A percentile compares a stretch with the other conserved stretches of the same genome.
phyloP scores from a whole-genome alignment of 2,888 invertebrate species.

The Malacosoma neustria region DNA sequence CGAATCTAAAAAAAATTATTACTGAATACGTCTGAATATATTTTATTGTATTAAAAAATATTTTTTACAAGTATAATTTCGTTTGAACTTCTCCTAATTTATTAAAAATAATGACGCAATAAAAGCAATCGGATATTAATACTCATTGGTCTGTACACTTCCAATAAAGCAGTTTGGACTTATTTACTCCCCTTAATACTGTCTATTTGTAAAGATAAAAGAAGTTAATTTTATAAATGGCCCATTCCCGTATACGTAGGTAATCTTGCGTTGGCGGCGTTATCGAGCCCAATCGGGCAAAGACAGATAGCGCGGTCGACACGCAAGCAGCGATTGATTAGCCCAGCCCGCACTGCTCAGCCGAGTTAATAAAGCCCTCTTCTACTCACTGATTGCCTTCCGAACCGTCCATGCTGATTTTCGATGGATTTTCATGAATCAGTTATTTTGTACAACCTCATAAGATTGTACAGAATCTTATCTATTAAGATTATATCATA shows the following conservation, averaged over 20 bases:
- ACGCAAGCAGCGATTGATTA: slow-evolving; percentile 73
- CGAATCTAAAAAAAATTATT: too few relatives aligned
- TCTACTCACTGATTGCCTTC: slow-evolving; percentile 58
- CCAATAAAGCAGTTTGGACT: slow-evolving; percentile 42
- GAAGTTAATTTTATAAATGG: slow-evolving; percentile 71
- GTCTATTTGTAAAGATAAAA: slow-evolving; percentile 62
- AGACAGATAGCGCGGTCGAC: slow-evolving; percentile 71
- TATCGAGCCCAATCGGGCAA: slow-evolving; percentile 66
- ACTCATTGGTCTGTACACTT: slow-evolving; percentile 39
- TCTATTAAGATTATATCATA: slow-evolving; percentile 44
- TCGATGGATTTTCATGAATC: slow-evolving; percentile 43
- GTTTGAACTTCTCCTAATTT: not conserved
- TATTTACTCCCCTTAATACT: slow-evolving; percentile 57
- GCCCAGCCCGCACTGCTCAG: slow-evolving; percentile 60
- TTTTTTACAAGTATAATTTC: too few relatives aligned
- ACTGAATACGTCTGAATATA: too few relatives aligned
- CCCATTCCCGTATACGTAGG: slow-evolving; percentile 60
- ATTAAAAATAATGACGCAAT: not conserved
- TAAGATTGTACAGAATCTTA: slow-evolving; percentile 1
- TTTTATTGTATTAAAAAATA: too few relatives aligned
- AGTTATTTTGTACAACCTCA: slow-evolving; percentile 42
- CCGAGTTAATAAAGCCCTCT: slow-evolving; percentile 65
- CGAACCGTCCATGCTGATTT: slow-evolving; percentile 56
- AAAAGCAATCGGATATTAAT: not conserved
- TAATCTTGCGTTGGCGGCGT: slow-evolving; percentile 61